Conservation (phyloP, 2,113 vertebrate species). For the Myanophis thanlyinensis region DNA sequence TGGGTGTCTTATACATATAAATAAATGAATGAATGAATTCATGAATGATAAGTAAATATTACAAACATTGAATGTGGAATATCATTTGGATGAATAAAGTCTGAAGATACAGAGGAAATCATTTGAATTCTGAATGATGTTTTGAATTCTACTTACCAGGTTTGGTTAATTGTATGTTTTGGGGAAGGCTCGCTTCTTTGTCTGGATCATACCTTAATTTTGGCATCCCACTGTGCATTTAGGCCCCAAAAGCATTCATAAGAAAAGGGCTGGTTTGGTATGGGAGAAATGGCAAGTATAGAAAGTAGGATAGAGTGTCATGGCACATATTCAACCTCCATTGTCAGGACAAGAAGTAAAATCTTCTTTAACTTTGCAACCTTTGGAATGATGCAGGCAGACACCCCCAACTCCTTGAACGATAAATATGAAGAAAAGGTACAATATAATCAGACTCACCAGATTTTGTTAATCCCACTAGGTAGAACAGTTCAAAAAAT, state of each 20-base stretch:
- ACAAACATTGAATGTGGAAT: slow-evolving; percentile 18
- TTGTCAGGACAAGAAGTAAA: not conserved
- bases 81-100: not conserved
- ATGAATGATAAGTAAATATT: too few species aligned
- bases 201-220: not conserved
- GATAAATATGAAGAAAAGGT: not conserved
- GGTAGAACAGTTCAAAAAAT: not conserved
- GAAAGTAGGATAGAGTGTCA: not conserved
- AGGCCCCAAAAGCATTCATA: not conserved
- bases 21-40: not conserved
- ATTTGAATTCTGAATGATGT: not conserved
- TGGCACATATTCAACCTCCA: not conserved
- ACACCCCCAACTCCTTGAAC: not conserved
- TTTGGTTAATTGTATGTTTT: not conserved
- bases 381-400: not conserved
- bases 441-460: not conserved
- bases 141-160: not conserved
- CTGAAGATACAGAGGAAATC: not conserved
- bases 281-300: not conserved
- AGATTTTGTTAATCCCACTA: not conserved
- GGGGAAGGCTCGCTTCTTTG: not conserved
- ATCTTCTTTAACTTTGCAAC: not conserved
- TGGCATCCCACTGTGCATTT: not conserved
- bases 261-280: not conserved
- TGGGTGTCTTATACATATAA: not conserved